These are phyloP conservation scores for Arvicanthis niloticus DNA, from an alignment of 2,113 vertebrate genomes.

Conservation along the genomic window DNA sequence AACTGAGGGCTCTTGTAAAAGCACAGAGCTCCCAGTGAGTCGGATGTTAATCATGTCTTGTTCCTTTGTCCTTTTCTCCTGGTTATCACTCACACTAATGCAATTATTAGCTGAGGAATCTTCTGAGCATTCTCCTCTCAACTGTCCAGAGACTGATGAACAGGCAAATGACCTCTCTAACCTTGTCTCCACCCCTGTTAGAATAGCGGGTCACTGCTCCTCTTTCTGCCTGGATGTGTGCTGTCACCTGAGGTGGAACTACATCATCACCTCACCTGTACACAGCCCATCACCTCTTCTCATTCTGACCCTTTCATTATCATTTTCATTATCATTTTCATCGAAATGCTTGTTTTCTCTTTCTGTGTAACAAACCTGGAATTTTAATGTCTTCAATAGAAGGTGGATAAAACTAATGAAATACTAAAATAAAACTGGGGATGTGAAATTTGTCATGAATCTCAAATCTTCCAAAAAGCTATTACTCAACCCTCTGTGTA, in stretches of 20 bases:
- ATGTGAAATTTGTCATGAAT: slow-evolving; percentile 55
- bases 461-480: slow-evolving; percentile 54
- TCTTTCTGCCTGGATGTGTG: not conserved
- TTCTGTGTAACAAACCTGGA: not conserved
- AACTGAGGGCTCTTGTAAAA: not conserved
- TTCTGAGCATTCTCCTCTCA: not conserved
- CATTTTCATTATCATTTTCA: slow-evolving; percentile 10
- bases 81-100: not conserved
- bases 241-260: not conserved
- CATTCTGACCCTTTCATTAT: not conserved
- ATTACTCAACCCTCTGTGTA: slow-evolving; percentile 32
- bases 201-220: not conserved
- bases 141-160: not conserved
- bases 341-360: slow-evolving; percentile 1
- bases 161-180: not conserved
- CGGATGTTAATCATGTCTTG: not conserved
- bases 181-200: not conserved
- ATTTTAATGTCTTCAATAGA: slow-evolving; percentile 40
- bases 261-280: not conserved
- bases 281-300: not conserved
- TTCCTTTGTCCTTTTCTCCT: not conserved
- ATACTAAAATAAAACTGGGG: slow-evolving; percentile 26
- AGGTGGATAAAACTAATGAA: slow-evolving; percentile 14
- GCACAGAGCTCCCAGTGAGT: not conserved
- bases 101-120: not conserved